Evolutionary conservation across 2,797 vertebrate genomes (phyloP).

Genomic region (Phrynocephalus guinanensis): DNA sequence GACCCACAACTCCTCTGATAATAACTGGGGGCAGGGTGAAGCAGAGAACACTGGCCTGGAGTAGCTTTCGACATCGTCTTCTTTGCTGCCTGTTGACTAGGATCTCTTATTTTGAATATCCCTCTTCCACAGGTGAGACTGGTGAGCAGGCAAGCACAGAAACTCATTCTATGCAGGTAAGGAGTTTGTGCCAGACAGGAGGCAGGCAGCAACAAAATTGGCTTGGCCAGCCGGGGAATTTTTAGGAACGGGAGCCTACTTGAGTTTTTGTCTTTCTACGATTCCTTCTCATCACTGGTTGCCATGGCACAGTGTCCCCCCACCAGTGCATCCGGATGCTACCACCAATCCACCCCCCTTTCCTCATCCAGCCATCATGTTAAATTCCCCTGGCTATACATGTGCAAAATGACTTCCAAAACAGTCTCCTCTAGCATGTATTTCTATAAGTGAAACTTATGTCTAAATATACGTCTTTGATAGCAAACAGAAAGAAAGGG

Average conservation of each 20-base stretch:
- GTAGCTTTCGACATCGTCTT: background rate
- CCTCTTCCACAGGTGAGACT: background rate
- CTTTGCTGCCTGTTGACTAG: background rate
- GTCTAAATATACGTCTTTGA: background rate
- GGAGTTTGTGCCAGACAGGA: background rate
- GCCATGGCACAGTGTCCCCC: too few species aligned
- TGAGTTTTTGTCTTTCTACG: background rate
- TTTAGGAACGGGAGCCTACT: background rate
- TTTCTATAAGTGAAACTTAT: background rate
- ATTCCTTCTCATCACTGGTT: background rate
- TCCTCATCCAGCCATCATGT: background rate
- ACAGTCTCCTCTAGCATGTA: background rate
- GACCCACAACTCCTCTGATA: too few species aligned
- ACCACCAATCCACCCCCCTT: background rate
- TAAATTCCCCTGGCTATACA: background rate
- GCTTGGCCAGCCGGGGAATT: background rate
- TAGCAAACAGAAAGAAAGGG: background rate
- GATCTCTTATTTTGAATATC: background rate
- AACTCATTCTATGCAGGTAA: background rate
- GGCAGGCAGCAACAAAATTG: background rate
- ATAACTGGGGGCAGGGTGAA: background rate
- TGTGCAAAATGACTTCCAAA: background rate
- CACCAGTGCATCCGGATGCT: background rate
- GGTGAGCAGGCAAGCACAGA: background rate
- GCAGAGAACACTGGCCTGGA: background rate